Conservation (phyloP, 2,797 vertebrate species). For the Halcyon leucocephala region DNA sequence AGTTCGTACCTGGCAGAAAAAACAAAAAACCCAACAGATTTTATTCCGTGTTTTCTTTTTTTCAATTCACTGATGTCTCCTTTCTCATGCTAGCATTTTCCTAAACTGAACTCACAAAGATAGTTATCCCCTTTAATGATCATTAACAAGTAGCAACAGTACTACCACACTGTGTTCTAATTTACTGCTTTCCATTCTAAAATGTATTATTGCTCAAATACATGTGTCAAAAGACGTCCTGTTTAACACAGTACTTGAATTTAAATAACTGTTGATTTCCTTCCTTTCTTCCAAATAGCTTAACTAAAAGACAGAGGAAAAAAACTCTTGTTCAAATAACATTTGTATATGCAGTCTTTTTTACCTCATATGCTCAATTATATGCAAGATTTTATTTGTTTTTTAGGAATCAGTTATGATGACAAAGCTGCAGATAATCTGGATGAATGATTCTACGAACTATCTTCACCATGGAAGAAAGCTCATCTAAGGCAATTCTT, state of each 20-base stretch:
- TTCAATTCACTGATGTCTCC: neutral
- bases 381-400: neutral
- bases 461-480: neutral
- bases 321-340: neutral
- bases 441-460: neutral
- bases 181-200: neutral
- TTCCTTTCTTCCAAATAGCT: neutral
- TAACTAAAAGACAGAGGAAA: neutral
- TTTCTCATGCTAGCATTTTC: neutral
- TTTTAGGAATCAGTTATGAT: neutral
- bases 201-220: neutral
- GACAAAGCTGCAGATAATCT: neutral
- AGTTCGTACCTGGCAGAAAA: slow-evolving; percentile 81
- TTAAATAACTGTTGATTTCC: neutral
- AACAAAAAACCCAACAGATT: neutral
- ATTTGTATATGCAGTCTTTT: neutral
- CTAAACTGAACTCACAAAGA: neutral
- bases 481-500: neutral
- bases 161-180: neutral
- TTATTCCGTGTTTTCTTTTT: neutral
- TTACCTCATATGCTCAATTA: neutral
- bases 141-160: neutral
- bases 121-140: neutral
- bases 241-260: neutral
- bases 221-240: neutral